Conservation (phyloP, 2,113 vertebrate genomes). For the Campylorhamphus procurvoides region DNA sequence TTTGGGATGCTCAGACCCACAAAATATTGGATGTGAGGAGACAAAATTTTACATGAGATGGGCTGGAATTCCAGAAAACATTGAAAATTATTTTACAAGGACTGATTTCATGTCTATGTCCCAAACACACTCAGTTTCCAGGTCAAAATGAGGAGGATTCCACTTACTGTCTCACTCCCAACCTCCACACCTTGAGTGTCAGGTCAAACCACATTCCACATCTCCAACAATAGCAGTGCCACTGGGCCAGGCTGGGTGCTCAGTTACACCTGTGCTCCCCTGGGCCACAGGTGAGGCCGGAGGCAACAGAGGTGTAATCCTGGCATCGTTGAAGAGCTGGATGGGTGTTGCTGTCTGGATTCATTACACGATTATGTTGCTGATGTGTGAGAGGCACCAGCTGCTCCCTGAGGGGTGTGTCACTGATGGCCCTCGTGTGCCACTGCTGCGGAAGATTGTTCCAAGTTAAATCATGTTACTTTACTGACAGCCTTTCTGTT, state of each 20-base stretch:
- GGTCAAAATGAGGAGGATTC: neutral
- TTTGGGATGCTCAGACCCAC: neutral
- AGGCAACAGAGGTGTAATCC: neutral
- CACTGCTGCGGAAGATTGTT: accelerated
- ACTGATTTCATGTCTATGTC: neutral
- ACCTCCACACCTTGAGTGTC: accelerated
- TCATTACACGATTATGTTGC: neutral
- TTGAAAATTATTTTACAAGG: neutral
- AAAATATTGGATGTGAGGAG: neutral
- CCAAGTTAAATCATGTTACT: neutral
- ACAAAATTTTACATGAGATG: neutral
- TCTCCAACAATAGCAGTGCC: accelerated
- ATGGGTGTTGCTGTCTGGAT: neutral
- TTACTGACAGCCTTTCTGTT: neutral
- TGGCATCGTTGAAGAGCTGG: accelerated
- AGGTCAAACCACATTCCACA: neutral
- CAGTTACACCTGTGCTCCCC: neutral
- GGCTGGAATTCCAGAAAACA: neutral
- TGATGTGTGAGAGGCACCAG: neutral
- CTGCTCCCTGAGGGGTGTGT: neutral
- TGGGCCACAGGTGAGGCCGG: accelerated
- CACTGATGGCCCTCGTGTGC: accelerated
- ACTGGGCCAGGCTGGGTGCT: neutral
- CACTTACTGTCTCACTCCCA: accelerated
- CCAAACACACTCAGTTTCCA: neutral